Conservation (phyloP, 2,797 vertebrate genomes). For the Pangasius sanitwongsei region DNA sequence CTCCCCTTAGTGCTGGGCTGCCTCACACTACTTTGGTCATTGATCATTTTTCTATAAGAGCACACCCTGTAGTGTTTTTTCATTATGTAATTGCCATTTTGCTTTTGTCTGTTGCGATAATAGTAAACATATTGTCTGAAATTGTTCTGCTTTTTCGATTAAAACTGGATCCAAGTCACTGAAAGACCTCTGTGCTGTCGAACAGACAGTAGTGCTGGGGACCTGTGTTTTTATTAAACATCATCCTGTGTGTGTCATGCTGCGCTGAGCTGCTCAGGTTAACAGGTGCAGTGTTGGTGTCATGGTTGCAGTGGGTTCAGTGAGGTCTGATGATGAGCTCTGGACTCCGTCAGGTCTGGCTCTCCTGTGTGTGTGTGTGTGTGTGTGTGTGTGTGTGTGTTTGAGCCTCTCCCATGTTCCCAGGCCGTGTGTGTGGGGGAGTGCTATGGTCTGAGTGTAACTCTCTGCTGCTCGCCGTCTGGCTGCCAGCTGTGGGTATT, state of each 20-base stretch:
- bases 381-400: background rate
- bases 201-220: background rate
- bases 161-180: background rate
- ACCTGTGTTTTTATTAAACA: background rate
- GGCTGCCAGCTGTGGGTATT: conserved; percentile 51
- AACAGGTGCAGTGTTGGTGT: conserved; percentile 48
- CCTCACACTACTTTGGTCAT: background rate
- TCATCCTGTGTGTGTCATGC: background rate
- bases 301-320: conserved; percentile 39
- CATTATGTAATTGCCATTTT: background rate
- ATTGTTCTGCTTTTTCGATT: background rate
- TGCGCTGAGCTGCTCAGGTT: conserved; percentile 42
- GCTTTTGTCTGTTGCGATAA: background rate
- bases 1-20: background rate
- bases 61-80: background rate
- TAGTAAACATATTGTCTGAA: background rate
- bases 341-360: background rate
- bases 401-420: background rate
- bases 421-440: background rate
- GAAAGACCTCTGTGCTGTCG: background rate
- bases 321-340: conserved; percentile 1
- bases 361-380: background rate
- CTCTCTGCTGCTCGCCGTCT: conserved; percentile 52
- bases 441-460: background rate
- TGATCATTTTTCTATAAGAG: background rate